A percentile compares a stretch with the other conserved stretches of the same genome.
phyloP scores from a whole-genome alignment of 1,140 invertebrate species.

The Aleiodes sp. region DNA sequence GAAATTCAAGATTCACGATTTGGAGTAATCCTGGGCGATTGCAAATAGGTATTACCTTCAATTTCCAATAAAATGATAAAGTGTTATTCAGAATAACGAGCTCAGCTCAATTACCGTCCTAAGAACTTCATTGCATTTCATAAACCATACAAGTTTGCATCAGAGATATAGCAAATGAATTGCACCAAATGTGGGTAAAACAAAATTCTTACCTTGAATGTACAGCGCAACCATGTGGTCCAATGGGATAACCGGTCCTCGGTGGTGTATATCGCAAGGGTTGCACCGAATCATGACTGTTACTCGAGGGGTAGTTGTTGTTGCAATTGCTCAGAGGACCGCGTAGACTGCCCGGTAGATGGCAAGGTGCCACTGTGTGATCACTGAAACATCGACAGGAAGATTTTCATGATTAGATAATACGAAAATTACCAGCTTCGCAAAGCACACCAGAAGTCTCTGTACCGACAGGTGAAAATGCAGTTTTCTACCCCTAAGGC shows the following conservation, averaged over 20 bases:
- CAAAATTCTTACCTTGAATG: slow-evolving; percentile 19
- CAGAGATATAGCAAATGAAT: background rate
- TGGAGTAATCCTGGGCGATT: too few species aligned
- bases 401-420: background rate
- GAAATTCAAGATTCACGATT: too few species aligned
- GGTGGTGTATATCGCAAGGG: slow-evolving; percentile 19
- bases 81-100: too few species aligned
- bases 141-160: too few species aligned
- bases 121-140: too few species aligned
- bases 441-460: too few species aligned
- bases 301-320: slow-evolving; percentile 21
- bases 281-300: slow-evolving; percentile 10
- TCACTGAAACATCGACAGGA: slow-evolving; percentile 30
- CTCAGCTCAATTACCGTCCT: too few species aligned
- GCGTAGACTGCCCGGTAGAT: slow-evolving; percentile 20
- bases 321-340: slow-evolving; percentile 25
- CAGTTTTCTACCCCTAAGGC: background rate
- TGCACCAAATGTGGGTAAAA: background rate
- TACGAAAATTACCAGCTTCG: too few species aligned
- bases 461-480: background rate
- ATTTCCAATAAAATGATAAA: too few species aligned
- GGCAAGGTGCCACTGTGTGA: slow-evolving; percentile 22
- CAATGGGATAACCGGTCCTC: slow-evolving; percentile 14
- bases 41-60: too few species aligned
- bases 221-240: slow-evolving; percentile 24